Conservation (phyloP, 2,888 invertebrate genomes). For the Syrphus vitripennis region DNA sequence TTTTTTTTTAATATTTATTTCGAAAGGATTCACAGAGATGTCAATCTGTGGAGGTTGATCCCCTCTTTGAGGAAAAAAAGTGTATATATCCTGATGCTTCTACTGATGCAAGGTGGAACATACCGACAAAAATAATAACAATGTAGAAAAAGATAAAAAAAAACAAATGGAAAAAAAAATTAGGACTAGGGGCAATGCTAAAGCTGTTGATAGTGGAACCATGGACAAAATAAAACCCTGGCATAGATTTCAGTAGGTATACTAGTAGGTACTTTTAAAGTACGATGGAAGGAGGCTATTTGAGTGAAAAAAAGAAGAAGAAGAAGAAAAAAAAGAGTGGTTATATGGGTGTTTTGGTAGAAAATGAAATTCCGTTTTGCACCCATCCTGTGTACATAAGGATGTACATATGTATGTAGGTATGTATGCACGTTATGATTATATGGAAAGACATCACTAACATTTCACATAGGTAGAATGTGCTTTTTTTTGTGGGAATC, state of each 20-base stretch:
- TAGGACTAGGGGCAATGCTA: conserved; percentile 53
- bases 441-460: conserved; percentile 34
- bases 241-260: conserved; percentile 56
- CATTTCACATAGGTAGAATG: conserved; percentile 25
- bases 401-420: not conserved
- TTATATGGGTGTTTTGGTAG: conserved; percentile 52
- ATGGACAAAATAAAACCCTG: conserved; percentile 66
- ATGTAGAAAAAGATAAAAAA: conserved; percentile 33
- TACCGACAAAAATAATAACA: conserved; percentile 58
- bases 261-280: conserved; percentile 43
- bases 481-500: conserved; percentile 4
- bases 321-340: not conserved
- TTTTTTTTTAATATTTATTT: conserved; percentile 34
- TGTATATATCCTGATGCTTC: conserved; percentile 8
- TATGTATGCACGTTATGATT: not conserved
- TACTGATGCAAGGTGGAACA: conserved; percentile 51
- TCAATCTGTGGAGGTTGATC: conserved; percentile 69
- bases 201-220: conserved; percentile 69
- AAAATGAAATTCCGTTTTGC: conserved; percentile 60
- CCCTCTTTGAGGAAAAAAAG: conserved; percentile 38
- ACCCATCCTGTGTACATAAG: conserved; percentile 13
- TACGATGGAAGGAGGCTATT: conserved; percentile 46
- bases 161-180: not conserved
- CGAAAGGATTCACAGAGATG: conserved; percentile 55
- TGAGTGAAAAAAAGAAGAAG: not conserved